Evolutionary conservation across 2,888 invertebrate genomes (phyloP), one percentile per base, ranked within the genome.

Genomic region (Teinopalpus imperialis): DNA sequence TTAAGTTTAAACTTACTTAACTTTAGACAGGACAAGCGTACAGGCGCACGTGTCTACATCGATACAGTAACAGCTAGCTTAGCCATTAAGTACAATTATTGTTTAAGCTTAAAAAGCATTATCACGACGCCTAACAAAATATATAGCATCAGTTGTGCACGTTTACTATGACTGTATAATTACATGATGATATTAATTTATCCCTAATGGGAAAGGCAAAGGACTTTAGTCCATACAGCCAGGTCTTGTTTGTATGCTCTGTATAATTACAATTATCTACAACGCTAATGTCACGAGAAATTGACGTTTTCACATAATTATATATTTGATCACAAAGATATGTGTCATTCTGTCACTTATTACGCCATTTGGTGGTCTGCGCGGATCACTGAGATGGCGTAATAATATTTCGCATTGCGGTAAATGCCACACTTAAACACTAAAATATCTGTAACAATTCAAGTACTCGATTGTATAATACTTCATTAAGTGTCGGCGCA

Each of bases 401-500:
- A 10, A n/a, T 9, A 21, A 36, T 9, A 27, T 20, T 4, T 35
- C 18, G 32, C 16, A 5, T 10, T 14, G 16, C 16, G 34, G 7
- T 20, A 2, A 18, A 8, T 5, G 1, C 13, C 42, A 10, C 34
- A 13, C 27, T 37, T 44, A 44, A 8, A 37, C 18, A 12, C 44
- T 45, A 45, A 29, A 44, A 24, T 20, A 37, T 31, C 13, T 32
- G 31, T 39, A 20, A 44, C 26, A 26, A 31, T 21, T 31, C 12
- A 35, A 69, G 73, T 74, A 77, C 66, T 57, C 60, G 70, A 73
- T 63, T 72, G 74, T 77, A n/a, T n/a, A n/a, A n/a, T n/a, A 79
- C 71, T 71, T 67, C 61, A 63, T 52, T 61, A 56, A 69, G 67
- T 12, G 14, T 21, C 63, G 55, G 61, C 54, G 48, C 61, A 61